Conservation (phyloP, 2,113 vertebrate genomes). For the Chascanopsetta lugubris region DNA sequence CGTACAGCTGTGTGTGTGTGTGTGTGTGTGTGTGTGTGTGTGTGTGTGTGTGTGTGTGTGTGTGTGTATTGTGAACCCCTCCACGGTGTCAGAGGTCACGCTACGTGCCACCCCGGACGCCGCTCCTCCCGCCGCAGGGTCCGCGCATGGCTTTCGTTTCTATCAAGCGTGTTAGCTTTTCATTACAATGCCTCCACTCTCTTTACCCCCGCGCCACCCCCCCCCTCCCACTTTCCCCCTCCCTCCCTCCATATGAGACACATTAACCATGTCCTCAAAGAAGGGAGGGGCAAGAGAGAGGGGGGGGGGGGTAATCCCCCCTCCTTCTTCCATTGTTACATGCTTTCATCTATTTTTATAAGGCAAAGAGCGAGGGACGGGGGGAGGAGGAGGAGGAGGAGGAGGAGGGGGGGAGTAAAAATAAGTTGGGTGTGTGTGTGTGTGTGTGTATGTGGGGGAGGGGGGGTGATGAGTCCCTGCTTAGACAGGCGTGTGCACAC, state of each 20-base stretch:
- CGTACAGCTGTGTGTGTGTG: constrained; percentile 14
- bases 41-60: constrained; percentile 5
- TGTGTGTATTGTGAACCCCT: constrained; percentile 34
- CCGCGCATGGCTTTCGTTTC: background rate
- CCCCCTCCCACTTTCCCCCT: background rate
- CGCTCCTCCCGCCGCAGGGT: background rate
- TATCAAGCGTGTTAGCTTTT: constrained; percentile 42
- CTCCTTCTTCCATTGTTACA: constrained; percentile 65
- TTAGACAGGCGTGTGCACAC: too few relatives aligned
- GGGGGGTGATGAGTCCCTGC: too few relatives aligned
- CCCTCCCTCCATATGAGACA: constrained; percentile 49
- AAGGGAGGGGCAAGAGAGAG: constrained; percentile 33
- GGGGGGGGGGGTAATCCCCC: constrained; percentile 64
- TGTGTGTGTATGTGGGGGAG: too few relatives aligned
- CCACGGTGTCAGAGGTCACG: constrained; percentile 48
- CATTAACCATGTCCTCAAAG: constrained; percentile 66
- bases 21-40: constrained; percentile 4
- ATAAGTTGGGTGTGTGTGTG: too few relatives aligned
- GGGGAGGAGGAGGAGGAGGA: background rate
- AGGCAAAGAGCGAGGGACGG: constrained; percentile 36
- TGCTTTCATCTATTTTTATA: constrained; percentile 77
- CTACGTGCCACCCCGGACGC: background rate
- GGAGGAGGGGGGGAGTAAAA: constrained; percentile 41
- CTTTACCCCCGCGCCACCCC: background rate
- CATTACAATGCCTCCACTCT: constrained; percentile 25